A percentile compares a stretch with the other conserved stretches of the same genome.
phyloP scores from a whole-genome alignment of 2,113 vertebrate species.

The Rhinolophus ferrumequinum region DNA sequence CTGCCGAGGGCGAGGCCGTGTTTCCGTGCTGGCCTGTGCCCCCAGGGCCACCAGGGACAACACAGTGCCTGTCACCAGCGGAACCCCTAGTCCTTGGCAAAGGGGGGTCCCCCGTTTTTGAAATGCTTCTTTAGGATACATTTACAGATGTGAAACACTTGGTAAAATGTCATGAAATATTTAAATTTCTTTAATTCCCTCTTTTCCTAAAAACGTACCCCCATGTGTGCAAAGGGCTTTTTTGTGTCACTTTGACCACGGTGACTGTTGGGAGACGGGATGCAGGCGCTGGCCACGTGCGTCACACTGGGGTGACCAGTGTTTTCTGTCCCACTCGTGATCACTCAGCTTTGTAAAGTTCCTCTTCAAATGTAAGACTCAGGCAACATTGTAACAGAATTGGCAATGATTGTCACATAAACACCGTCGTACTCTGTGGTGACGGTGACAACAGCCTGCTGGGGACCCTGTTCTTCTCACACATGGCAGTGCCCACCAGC shows the following conservation, averaged over 20 bases:
- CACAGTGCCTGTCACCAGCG: neutral
- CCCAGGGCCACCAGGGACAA: neutral
- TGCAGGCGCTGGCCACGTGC: neutral
- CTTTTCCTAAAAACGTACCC: neutral
- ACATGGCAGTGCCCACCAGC: too few relatives aligned
- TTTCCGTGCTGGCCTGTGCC: neutral
- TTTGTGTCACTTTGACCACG: neutral
- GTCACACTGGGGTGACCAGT: too few relatives aligned
- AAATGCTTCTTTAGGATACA: neutral
- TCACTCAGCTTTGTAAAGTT: neutral
- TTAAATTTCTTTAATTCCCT: too few relatives aligned
- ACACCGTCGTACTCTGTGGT: fast-evolving
- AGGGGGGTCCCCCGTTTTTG: neutral
- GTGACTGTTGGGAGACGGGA: too few relatives aligned
- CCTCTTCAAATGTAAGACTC: neutral
- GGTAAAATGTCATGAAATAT: neutral
- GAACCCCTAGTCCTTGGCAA: neutral
- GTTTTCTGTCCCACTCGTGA: neutral
- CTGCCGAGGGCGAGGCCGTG: too few relatives aligned
- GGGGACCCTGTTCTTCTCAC: too few relatives aligned
- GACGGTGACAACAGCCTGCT: neutral
- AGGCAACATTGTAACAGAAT: neutral
- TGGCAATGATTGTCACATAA: too few relatives aligned
- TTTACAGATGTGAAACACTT: neutral
- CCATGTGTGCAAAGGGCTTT: fast-evolving